Evolutionary conservation across 2,113 vertebrate genomes (phyloP).

Genomic region (Turnix velox): DNA sequence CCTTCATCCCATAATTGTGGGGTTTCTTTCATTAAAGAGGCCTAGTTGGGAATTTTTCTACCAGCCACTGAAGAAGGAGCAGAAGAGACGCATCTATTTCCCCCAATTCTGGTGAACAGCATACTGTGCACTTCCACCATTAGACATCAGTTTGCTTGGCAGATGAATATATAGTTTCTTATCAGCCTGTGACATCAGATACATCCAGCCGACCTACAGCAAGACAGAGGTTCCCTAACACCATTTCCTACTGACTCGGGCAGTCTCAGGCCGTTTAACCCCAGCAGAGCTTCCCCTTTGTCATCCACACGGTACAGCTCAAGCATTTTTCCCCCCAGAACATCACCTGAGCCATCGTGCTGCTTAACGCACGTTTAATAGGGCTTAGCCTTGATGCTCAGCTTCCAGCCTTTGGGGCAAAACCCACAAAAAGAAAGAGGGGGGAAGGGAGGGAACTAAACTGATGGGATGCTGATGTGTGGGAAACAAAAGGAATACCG

Average conservation of each 20-base stretch:
- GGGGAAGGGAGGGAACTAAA: background rate
- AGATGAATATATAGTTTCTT: background rate
- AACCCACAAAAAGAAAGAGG: background rate
- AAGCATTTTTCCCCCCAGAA: background rate
- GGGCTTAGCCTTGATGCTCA: background rate
- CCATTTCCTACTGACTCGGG: background rate
- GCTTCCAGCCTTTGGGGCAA: background rate
- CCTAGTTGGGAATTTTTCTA: background rate
- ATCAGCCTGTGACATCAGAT: background rate
- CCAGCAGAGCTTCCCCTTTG: background rate
- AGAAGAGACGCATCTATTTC: background rate
- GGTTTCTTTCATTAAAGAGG: background rate
- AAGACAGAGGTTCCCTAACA: background rate
- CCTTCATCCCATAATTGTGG: background rate
- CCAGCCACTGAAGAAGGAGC: background rate
- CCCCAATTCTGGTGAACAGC: background rate
- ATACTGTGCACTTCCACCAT: accelerated
- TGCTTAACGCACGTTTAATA: background rate
- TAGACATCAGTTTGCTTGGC: background rate
- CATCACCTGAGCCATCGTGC: background rate
- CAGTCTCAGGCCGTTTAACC: background rate
- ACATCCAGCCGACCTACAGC: background rate
- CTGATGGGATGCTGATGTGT: accelerated
- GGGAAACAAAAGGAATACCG: background rate
- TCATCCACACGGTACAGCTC: background rate